Base-by-base conservation (phyloP, 2,888 invertebrate genomes). In the Liodrosophila aerea region DNA sequence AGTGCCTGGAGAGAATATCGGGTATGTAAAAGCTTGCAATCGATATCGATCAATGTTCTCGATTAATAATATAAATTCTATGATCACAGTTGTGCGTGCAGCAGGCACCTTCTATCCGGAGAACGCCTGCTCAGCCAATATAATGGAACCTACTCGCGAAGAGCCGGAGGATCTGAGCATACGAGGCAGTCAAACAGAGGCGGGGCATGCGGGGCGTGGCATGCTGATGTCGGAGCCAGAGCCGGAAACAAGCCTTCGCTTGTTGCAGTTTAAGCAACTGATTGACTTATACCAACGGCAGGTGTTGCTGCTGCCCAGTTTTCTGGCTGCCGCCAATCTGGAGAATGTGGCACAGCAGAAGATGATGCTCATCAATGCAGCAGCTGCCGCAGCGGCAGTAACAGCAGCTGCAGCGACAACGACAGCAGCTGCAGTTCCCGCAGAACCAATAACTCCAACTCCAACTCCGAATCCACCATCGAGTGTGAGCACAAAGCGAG, bases 401-500 rank as follows among this genome's bases (percentile, higher is more conserved):
- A 41, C 71, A 7, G 50, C 53, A 12, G 46, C 59, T 13, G 18
- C 61, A 1, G 43, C 64, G 1, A 15, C 59, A 0, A 15, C 54
- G 4, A 27, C 54, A 7, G 58, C 64, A 7, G 40, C 52, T 7
- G 27, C 47, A 1, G 12, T 44, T n/a, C 12, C 51, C 11, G 12
- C 60, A 16, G 29, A n/a, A 34, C 1, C 54, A 8, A 15, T 43
- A 1, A 18, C 49, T 12, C 22, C 45, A 13, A 18, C 49, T 11
- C 68, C 4, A 11, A 0, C n/a, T n/a, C 7, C n/a, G 2, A 39
- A n/a, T n/a, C 13, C 4, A 11, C n/a, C n/a, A n/a, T n/a, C n/a
- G n/a, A 7, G 34, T 12, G 45, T 44, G 4, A 16, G 43, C n/a
- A 31, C 43, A 30, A 92, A 67, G 94, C 95, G 94, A 91, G 95